Percentiles rank a stretch among this genome's conserved stretches.
Conservation (phyloP, 1,140 invertebrate genomes). For the Bemisia tabaci region DNA sequence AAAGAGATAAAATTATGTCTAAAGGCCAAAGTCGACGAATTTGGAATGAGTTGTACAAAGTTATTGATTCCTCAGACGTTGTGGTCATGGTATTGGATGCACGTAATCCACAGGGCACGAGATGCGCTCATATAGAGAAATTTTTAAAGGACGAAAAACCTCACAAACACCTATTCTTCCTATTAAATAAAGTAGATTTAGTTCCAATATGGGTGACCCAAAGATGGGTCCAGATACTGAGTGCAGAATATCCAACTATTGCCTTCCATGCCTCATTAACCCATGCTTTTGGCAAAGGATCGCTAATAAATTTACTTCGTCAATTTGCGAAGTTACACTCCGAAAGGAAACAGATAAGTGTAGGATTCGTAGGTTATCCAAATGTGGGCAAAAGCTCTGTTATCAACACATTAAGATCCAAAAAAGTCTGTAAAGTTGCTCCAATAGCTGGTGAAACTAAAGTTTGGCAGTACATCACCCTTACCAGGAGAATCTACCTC, state of each 20-base stretch:
- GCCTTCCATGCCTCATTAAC: conserved; percentile 96
- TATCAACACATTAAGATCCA: conserved; percentile 88
- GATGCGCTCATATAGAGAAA: conserved; percentile 78
- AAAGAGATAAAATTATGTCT: conserved; percentile 73
- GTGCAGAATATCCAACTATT: conserved; percentile 89
- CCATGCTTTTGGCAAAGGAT: conserved; percentile 95
- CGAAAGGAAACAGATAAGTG: conserved; percentile 96
- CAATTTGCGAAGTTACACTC: conserved; percentile 93
- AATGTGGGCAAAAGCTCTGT: conserved; percentile 98
- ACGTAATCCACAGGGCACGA: conserved; percentile 86
- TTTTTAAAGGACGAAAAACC: conserved; percentile 70
- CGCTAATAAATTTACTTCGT: conserved; percentile 87
- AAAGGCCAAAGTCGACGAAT: conserved; percentile 94
- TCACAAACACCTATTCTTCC: conserved; percentile 89
- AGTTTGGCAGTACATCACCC: conserved; percentile 98
- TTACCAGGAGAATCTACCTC: conserved; percentile 93
- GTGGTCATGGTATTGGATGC: conserved; percentile 71
- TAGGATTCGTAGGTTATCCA: conserved; percentile 98
- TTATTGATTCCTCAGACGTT: conserved; percentile 97
- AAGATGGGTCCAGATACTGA: conserved; percentile 86
- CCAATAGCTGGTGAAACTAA: conserved; percentile 99
- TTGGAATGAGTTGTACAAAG: conserved; percentile 99
- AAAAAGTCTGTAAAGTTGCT: conserved; percentile 96
- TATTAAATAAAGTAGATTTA: conserved; percentile 90
- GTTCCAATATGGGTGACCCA: conserved; percentile 96